Conservation (phyloP, 2,113 vertebrate genomes). For the Gnathochromis pfefferi region DNA sequence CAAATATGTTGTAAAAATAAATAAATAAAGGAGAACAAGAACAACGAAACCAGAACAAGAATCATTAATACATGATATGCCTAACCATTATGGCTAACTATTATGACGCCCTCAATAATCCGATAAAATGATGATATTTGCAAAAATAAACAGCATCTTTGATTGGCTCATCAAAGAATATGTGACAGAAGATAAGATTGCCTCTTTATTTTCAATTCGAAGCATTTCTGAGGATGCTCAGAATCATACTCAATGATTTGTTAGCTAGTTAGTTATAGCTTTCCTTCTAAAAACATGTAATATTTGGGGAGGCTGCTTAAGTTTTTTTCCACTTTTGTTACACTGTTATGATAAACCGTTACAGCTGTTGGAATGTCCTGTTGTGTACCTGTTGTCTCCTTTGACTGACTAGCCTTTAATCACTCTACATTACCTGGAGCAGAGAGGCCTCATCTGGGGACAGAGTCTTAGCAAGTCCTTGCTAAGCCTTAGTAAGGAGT, state of each 20-base stretch:
- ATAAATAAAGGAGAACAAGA: background rate
- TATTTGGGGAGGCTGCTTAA: background rate
- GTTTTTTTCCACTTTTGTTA: background rate
- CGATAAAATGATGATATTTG: background rate
- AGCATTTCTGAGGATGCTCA: background rate
- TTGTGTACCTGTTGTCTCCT: background rate
- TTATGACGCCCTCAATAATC: background rate
- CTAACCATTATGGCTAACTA: background rate
- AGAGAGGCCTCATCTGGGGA: background rate
- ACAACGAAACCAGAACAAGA: background rate
- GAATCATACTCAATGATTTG: background rate
- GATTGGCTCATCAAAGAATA: background rate
- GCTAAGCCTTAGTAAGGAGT: background rate
- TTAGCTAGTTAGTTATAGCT: background rate
- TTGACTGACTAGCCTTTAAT: background rate
- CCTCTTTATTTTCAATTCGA: background rate
- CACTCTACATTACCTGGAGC: background rate
- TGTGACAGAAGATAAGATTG: background rate
- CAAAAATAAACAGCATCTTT: background rate
- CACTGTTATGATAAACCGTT: background rate
- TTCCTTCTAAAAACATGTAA: background rate
- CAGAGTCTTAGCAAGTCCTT: background rate
- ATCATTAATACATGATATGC: background rate
- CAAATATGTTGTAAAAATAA: background rate
- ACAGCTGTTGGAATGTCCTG: background rate